Base-by-base conservation (phyloP, 1,140 invertebrate genomes). In the Drosophila hydei region DNA sequence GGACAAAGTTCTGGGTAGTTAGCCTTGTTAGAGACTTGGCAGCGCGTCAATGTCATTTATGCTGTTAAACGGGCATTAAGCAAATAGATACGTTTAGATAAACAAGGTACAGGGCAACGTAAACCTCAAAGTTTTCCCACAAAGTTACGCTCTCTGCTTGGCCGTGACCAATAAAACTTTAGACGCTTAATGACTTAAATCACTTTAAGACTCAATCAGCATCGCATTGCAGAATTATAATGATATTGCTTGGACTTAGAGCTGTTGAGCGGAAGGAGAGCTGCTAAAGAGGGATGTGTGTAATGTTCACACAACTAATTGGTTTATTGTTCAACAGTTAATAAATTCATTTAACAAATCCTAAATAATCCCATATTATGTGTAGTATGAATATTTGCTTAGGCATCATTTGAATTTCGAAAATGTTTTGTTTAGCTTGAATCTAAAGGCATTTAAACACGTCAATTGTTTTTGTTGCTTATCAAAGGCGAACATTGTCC, bases 201-300 rank as follows among this genome's bases (percentile, higher is more conserved):
- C 60, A 79, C 69, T 81, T 81, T 76, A 79, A 79, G 69, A 79
- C 76, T 75, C 71, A 71, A 77, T 71, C 72, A 78, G 61, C 75
- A 72, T 71, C 64, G 72, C 38, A 33, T 36, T 14, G 12, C 47
- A 42, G 73, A 68, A 72, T 64, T 76, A 43, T 72, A 61, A 69
- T 51, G 71, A 58, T 54, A 62, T 36, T 14, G 8, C 14, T 16
- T 7, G 14, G 38, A 16, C 4, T 14, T 3, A 6, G n/a, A 42
- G 38, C n/a, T 7, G 38, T 6, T 42, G 38, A 14, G 14, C 2
- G 16, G n/a, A 3, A 36, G 2, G 33, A 9, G 8, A 36, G 8
- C 8, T 3, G 30, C 3, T 11, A 11, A 33, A 33, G 9, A 3
- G 0, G 30, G 30, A 33, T 33, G 30, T 3, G 9, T 11, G 5